Evolutionary conservation across 2,797 vertebrate genomes (phyloP), one percentile per base, ranked within the genome.

Genomic region (Anomalospiza imberbis): DNA sequence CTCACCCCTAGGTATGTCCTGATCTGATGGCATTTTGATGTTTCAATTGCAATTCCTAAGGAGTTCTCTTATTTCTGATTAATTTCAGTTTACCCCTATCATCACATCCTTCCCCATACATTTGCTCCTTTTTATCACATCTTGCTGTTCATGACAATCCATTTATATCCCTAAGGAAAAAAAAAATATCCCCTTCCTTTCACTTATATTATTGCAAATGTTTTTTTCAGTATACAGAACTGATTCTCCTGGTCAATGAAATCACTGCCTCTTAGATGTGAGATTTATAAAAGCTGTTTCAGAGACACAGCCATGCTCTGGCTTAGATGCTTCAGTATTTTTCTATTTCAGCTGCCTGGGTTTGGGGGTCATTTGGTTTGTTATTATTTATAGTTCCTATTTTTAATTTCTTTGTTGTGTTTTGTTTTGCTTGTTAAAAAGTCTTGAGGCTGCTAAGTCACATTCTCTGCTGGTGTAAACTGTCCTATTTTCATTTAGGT

Each of bases 351-450:
- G 10, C 26, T 54, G 16, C 9, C 38, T 68, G 18, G 25, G 4
- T 4, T 55, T 58, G 14, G 9, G 11, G 3, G 2, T 38, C 12
- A 0, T 21, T 38, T 31, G 1, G 7, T 0, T 24, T 22, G 10
- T 7, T 28, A 9, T 42, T 70, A 6, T 54, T 79, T 58, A 34
- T 13, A 1, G 4, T 48, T 55, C 28, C 3, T 44, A 10, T 15
- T 55, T 68, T n/a, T 22, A 22, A 73, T 77, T 45, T 26, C 3
- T 13, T 29, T 47, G 3, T 3, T 44, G 38, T 14, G 5, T 7
- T 63, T 47, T 31, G 48, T 1, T 45, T 53, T 66, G 57, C 9
- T 7, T 44, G 8, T 32, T 74, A 38, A 20, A 53, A 76, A 36
- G 19, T 71, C 17, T 32, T 6, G 8, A 20, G 24, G 19, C 29